A percentile compares a stretch with the other conserved stretches of the same genome.
Conservation (phyloP, 1,140 invertebrate genomes). For the Camponotus floridanus region DNA sequence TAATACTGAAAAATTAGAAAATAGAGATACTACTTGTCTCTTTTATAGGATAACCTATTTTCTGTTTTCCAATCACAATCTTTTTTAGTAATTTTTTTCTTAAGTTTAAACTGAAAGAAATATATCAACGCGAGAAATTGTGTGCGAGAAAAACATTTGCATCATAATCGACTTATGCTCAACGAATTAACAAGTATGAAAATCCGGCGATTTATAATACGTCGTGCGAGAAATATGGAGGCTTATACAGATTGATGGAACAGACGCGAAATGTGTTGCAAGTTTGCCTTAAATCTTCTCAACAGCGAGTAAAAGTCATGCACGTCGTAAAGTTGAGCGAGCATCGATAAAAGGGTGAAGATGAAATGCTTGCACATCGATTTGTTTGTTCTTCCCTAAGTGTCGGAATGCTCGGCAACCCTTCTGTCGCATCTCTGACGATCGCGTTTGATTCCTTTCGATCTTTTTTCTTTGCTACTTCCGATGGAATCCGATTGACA, state of each 20-base stretch:
- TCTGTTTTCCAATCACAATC: no score
- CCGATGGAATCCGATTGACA: conserved; percentile 77
- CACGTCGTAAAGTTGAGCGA: conserved; percentile 51
- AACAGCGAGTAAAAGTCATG: conserved; percentile 39
- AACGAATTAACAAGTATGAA: conserved; percentile 29
- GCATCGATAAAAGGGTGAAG: conserved; percentile 67
- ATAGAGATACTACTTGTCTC: no score
- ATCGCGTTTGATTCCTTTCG: conserved; percentile 73
- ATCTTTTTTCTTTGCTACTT: conserved; percentile 74
- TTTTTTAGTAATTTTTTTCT: no score
- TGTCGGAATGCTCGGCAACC: conserved; percentile 59
- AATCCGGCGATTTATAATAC: conserved; percentile 51
- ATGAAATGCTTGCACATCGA: conserved; percentile 83
- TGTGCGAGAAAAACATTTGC: no score
- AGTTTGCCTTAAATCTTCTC: conserved; percentile 50
- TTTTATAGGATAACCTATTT: no score
- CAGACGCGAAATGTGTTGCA: conserved; percentile 52
- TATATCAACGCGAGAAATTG: no score
- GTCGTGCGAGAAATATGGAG: conserved; percentile 42
- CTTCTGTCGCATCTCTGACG: conserved; percentile 63
- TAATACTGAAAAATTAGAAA: no score
- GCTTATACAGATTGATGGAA: conserved; percentile 47
- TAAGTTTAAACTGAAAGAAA: no score
- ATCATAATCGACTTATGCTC: conserved; percentile 13
- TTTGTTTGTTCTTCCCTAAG: conserved; percentile 80